Evolutionary conservation across 30 jellyfish, hydroid and myxozoan species (phyloP).

Genomic region (Turritopsis rubra): DNA sequence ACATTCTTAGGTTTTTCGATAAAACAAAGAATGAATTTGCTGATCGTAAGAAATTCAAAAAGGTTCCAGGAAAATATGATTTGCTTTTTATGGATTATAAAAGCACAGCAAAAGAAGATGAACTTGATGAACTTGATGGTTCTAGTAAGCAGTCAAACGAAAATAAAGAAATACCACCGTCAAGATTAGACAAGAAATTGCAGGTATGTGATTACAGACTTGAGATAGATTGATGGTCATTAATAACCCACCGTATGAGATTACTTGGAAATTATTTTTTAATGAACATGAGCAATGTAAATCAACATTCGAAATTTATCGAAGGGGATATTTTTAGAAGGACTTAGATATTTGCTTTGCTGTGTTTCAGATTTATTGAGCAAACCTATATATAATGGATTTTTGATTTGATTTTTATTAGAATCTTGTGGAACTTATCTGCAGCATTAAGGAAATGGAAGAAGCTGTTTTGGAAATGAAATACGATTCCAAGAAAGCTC

Average conservation of each 20-base stretch:
- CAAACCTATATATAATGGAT: too few species aligned
- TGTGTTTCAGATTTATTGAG: too few species aligned
- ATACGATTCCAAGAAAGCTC: conserved; percentile 96
- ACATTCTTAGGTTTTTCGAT: conserved; percentile 74
- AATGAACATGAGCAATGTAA: too few species aligned
- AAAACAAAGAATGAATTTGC: conserved; percentile 83
- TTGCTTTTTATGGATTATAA: conserved; percentile 73
- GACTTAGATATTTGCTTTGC: too few species aligned
- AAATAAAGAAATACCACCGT: conserved; percentile 41
- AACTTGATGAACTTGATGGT: neutral
- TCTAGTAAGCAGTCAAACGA: neutral
- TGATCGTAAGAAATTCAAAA: conserved; percentile 51
- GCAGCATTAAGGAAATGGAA: conserved; percentile 83
- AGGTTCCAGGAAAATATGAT: conserved; percentile 90
- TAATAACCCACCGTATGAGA: too few species aligned
- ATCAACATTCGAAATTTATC: too few species aligned
- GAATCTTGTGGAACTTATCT: conserved; percentile 67
- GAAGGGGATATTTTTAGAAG: too few species aligned
- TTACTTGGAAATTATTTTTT: neutral
- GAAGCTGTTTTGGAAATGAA: conserved; percentile 88
- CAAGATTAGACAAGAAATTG: conserved; percentile 54
- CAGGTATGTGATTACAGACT: conserved; percentile 83
- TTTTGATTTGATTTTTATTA: conserved; percentile 11
- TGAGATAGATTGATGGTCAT: too few species aligned
- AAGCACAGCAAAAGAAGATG: conserved; percentile 25